Percentiles rank a stretch among this genome's conserved stretches.
These are phyloP conservation scores for Drosophila novamexicana DNA, from an alignment of 1,140 invertebrate genomes.

Conservation along the genomic window DNA sequence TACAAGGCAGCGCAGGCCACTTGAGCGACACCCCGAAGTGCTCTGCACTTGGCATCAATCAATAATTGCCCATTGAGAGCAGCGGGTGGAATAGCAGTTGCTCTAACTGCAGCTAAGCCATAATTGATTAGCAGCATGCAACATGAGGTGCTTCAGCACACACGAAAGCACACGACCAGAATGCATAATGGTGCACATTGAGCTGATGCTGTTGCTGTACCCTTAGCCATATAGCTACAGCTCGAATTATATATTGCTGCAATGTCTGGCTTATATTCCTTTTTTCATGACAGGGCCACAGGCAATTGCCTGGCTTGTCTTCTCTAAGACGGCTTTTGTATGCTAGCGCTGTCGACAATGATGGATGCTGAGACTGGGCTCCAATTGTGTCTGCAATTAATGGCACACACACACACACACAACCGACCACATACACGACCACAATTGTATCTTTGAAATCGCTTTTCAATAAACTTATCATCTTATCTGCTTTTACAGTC, in stretches of 20 bases:
- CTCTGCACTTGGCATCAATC: constrained; percentile 78
- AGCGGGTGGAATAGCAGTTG: constrained; percentile 70
- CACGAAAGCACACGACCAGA: constrained; percentile 57
- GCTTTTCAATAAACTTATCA: constrained; percentile 28
- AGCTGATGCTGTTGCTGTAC: constrained; percentile 33
- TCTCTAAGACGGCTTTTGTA: constrained; percentile 25
- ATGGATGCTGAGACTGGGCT: constrained; percentile 19
- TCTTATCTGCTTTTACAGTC: not conserved
- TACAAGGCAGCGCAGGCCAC: constrained; percentile 49
- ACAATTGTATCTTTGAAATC: constrained; percentile 60
- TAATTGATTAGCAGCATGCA: constrained; percentile 80
- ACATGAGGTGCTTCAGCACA: constrained; percentile 75
- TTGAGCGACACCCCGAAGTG: constrained; percentile 48
- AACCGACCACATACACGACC: too few relatives aligned
- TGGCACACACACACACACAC: constrained; percentile 17
- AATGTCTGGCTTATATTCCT: constrained; percentile 24
- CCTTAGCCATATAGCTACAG: not conserved
- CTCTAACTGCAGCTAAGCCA: constrained; percentile 53
- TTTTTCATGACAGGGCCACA: constrained; percentile 63
- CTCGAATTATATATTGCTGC: constrained; percentile 17
- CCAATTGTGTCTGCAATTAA: constrained; percentile 40
- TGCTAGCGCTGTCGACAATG: constrained; percentile 23
- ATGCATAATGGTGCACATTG: constrained; percentile 73
- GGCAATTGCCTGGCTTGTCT: constrained; percentile 11
- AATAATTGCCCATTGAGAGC: constrained; percentile 81